These are phyloP conservation scores for Pogonomyrmex barbatus DNA, from an alignment of 1,140 invertebrate species.

Conservation along the genomic window DNA sequence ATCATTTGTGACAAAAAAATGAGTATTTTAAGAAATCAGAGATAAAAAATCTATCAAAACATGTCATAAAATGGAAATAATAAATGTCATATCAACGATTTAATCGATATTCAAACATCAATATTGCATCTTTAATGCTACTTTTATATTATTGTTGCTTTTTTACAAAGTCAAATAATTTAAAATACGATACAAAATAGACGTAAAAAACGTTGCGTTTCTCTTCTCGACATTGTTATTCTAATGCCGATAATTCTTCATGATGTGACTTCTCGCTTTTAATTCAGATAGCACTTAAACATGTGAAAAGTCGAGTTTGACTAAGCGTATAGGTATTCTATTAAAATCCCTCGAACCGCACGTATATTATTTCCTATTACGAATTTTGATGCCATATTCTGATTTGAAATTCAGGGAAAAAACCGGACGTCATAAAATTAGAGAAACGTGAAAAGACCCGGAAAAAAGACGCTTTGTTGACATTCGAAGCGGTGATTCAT, in stretches of 20 bases:
- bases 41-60: not conserved
- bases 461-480: not conserved
- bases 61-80: not conserved
- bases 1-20: not conserved
- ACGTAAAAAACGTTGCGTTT: not conserved
- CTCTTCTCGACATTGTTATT: not conserved
- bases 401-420: not conserved
- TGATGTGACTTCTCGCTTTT: not conserved
- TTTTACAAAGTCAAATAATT: not conserved
- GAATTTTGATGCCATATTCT: not conserved
- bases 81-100: not conserved
- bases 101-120: not conserved
- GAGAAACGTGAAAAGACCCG: not conserved
- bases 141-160: not conserved
- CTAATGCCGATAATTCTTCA: not conserved
- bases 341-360: no score
- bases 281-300: not conserved
- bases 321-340: not conserved
- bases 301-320: not conserved
- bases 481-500: not conserved
- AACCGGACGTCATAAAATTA: not conserved
- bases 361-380: not conserved
- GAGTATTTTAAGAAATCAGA: not conserved
- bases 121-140: not conserved
- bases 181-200: not conserved